Evolutionary conservation across 2,797 vertebrate species (phyloP).

Genomic region (Microctenopoma steveboyesi): DNA sequence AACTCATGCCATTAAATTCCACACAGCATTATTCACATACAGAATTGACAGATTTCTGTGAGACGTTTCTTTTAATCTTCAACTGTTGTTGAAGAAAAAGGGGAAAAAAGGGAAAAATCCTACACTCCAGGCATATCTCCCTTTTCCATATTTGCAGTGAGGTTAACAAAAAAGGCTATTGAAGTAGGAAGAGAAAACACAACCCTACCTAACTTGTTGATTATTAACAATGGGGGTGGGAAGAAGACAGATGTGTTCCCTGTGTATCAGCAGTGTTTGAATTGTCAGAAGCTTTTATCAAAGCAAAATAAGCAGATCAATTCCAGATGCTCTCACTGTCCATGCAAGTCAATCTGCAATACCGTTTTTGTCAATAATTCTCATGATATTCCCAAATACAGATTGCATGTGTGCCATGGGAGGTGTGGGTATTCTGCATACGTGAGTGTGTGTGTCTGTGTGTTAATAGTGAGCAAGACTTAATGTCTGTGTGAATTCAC

Average conservation of each 20-base stretch:
- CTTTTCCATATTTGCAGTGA: constrained; percentile 83
- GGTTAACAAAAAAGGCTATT: constrained; percentile 85
- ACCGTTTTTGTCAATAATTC: constrained; percentile 65
- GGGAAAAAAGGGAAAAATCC: constrained; percentile 60
- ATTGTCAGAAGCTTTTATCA: constrained; percentile 78
- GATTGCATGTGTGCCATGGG: constrained; percentile 25
- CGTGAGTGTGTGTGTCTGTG: constrained; percentile 4
- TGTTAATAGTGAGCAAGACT: constrained; percentile 29
- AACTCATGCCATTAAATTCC: constrained; percentile 88
- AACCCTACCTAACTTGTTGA: constrained; percentile 83
- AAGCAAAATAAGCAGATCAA: constrained; percentile 73
- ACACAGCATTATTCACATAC: constrained; percentile 86
- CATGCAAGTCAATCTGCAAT: constrained; percentile 55
- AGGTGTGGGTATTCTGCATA: constrained; percentile 31
- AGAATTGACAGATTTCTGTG: constrained; percentile 87
- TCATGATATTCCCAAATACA: constrained; percentile 64
- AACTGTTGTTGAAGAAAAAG: constrained; percentile 84
- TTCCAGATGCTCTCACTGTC: constrained; percentile 67
- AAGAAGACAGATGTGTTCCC: constrained; percentile 74
- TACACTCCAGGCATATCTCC: constrained; percentile 82
- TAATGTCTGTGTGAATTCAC: constrained; percentile 31
- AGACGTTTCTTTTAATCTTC: constrained; percentile 90
- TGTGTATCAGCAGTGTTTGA: constrained; percentile 73
- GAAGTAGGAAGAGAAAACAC: constrained; percentile 80
- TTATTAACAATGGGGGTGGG: constrained; percentile 82